Conservation (phyloP, 2,888 invertebrate genomes). For the Euplagia quadripunctaria region DNA sequence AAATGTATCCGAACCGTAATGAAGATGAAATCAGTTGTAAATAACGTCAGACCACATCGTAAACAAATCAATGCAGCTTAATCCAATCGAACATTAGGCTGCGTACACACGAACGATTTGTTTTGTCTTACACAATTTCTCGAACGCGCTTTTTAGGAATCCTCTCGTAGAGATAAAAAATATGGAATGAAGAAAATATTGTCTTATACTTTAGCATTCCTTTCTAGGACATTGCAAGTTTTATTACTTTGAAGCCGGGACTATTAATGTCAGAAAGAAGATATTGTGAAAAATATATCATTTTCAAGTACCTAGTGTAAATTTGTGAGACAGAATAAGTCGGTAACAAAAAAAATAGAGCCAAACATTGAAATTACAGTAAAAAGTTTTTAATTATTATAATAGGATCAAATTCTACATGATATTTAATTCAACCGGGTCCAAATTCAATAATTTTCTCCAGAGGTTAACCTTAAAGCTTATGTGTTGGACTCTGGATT, state of each 20-base stretch:
- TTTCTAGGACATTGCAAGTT: neutral
- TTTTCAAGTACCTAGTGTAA: too few species aligned
- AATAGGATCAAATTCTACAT: too few species aligned
- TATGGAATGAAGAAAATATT: neutral
- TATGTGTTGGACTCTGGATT: neutral
- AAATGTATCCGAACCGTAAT: conserved; percentile 1
- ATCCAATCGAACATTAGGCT: conserved; percentile 29
- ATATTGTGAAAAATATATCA: too few species aligned
- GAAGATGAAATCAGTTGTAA: conserved; percentile 8
- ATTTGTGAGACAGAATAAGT: too few species aligned
- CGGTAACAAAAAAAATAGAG: too few species aligned
- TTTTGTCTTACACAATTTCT: neutral
- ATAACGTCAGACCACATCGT: conserved; percentile 36
- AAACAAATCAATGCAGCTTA: conserved; percentile 49
- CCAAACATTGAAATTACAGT: too few species aligned
- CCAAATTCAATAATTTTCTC: too few species aligned
- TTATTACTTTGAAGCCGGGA: neutral
- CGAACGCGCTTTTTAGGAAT: neutral
- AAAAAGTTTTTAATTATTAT: too few species aligned
- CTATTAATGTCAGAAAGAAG: neutral
- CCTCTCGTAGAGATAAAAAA: neutral
- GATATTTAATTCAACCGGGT: too few species aligned
- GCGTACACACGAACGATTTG: conserved; percentile 7
- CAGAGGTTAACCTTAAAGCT: neutral
- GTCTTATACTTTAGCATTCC: neutral